Percentiles rank a stretch among this genome's conserved stretches.
phyloP scores from a whole-genome alignment of 2,797 vertebrate species.

The Toxotes lorentzi region DNA sequence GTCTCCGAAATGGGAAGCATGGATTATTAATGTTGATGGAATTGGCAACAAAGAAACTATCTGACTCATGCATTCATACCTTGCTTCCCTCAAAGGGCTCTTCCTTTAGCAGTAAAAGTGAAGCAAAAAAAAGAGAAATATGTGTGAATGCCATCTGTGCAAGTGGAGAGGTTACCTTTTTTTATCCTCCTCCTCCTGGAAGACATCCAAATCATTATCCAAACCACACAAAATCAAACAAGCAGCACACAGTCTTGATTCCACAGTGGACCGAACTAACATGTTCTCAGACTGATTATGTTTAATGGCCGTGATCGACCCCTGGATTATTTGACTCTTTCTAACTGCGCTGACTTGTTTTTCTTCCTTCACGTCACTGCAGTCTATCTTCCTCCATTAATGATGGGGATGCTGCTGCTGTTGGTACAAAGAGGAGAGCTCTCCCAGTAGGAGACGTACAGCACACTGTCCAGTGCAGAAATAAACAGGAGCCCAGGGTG shows the following conservation, averaged over 20 bases:
- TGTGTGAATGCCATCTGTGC: slow-evolving; percentile 64
- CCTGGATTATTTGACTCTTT: slow-evolving; percentile 54
- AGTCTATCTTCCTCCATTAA: slow-evolving; percentile 54
- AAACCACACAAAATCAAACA: slow-evolving; percentile 60
- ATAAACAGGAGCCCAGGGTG: slow-evolving; percentile 49
- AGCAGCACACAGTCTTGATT: slow-evolving; percentile 52
- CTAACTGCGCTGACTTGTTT: slow-evolving; percentile 59
- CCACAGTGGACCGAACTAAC: slow-evolving; percentile 52
- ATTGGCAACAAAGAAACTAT: slow-evolving; percentile 61
- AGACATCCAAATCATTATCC: slow-evolving; percentile 63
- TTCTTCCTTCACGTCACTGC: slow-evolving; percentile 49
- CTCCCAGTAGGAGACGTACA: slow-evolving; percentile 33
- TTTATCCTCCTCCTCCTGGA: slow-evolving; percentile 46
- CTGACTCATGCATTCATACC: slow-evolving; percentile 78
- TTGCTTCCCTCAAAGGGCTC: slow-evolving; percentile 88
- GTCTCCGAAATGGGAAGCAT: slow-evolving; percentile 67
- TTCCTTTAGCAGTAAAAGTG: slow-evolving; percentile 85
- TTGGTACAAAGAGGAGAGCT: slow-evolving; percentile 46
- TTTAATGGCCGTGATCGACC: slow-evolving; percentile 41
- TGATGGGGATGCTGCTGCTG: slow-evolving; percentile 35
- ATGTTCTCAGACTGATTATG: slow-evolving; percentile 56
- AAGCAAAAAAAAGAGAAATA: slow-evolving; percentile 59
- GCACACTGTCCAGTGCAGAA: slow-evolving; percentile 58
- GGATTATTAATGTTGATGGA: slow-evolving; percentile 71
- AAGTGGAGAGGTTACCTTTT: slow-evolving; percentile 64